phyloP scores from a whole-genome alignment of 1,140 invertebrate genomes.

The Ceratina australensis region DNA sequence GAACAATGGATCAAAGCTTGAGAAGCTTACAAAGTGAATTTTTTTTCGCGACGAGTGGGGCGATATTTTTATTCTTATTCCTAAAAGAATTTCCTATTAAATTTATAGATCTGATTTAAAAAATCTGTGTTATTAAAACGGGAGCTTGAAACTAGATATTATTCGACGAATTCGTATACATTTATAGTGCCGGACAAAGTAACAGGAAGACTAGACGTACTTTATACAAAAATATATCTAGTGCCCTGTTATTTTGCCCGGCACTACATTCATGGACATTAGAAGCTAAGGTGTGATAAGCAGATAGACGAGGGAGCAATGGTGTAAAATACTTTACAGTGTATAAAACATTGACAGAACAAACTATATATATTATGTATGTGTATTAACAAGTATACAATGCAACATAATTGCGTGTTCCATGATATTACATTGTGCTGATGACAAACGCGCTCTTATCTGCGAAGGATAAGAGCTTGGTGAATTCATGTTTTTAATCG shows the following conservation, averaged over 20 bases:
- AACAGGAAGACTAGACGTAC: conserved; percentile 4
- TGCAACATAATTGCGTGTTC: conserved; percentile 47
- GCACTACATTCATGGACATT: too few species aligned
- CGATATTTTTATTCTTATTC: conserved; percentile 18
- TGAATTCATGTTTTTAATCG: conserved; percentile 3
- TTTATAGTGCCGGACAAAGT: too few species aligned
- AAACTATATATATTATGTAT: conserved; percentile 38
- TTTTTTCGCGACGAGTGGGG: background rate
- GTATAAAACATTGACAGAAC: conserved; percentile 17
- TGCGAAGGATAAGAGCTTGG: conserved; percentile 19
- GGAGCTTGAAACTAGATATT: conserved; percentile 18
- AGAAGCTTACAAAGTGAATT: conserved; percentile 23
- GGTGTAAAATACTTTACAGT: conserved; percentile 38
- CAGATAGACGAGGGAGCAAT: conserved; percentile 23
- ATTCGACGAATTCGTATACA: conserved; percentile 18
- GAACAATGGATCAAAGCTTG: conserved; percentile 80
- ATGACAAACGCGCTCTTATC: conserved; percentile 23
- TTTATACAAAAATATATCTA: conserved; percentile 22
- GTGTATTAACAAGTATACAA: conserved; percentile 55
- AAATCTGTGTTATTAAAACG: conserved; percentile 21
- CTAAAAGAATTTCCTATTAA: conserved; percentile 16
- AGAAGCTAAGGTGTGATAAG: background rate
- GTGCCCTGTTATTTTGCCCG: too few species aligned
- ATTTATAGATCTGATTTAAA: conserved; percentile 12
- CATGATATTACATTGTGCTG: conserved; percentile 13